Evolutionary conservation across 2,113 vertebrate genomes (phyloP).

Genomic region (Hippolais icterina): DNA sequence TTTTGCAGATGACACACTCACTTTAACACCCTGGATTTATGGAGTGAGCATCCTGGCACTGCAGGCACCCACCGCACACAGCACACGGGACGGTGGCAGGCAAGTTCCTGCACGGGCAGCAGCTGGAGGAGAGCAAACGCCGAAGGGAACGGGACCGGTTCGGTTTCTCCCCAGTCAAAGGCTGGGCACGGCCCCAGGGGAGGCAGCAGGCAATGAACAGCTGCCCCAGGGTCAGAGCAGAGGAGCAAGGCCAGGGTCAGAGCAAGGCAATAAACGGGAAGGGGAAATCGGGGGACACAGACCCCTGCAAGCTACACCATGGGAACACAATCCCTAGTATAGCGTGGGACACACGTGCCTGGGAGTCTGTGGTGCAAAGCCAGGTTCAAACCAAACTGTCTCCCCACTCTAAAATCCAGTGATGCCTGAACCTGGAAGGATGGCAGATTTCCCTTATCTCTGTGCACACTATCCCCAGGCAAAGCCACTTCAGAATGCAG

Average conservation of each 20-base stretch:
- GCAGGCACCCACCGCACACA: neutral
- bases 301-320: rapidly evolving
- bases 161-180: rapidly evolving
- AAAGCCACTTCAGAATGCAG: neutral
- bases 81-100: neutral
- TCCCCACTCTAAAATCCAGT: neutral
- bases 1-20: neutral
- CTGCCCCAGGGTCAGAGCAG: neutral
- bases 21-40: neutral
- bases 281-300: neutral
- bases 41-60: neutral
- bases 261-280: neutral
- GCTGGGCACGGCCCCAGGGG: rapidly evolving
- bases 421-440: neutral
- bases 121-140: neutral
- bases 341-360: rapidly evolving
- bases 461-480: neutral
- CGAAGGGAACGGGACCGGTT: neutral
- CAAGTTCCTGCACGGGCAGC: neutral
- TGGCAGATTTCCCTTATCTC: neutral
- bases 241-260: neutral
- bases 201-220: neutral
- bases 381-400: neutral
- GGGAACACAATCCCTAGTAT: neutral
- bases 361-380: neutral